A percentile compares a stretch with the other conserved stretches of the same genome.
These are phyloP conservation scores for Ammodytes dubius DNA, from an alignment of 2,113 vertebrate species.

Conservation along the genomic window DNA sequence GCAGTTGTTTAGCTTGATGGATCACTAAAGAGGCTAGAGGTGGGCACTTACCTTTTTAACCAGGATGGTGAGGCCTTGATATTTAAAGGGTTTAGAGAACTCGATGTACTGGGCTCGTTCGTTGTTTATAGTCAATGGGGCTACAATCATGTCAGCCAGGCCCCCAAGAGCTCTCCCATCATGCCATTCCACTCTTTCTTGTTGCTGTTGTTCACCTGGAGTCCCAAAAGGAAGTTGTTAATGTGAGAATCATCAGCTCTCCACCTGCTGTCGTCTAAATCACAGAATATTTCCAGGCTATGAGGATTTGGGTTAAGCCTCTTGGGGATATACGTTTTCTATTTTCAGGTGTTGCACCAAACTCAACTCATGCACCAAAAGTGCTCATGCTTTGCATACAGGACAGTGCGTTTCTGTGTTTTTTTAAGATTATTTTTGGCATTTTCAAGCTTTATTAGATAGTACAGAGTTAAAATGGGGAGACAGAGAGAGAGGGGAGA, in stretches of 20 bases:
- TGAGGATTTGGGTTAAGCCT: constrained; percentile 48
- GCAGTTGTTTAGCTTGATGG: background rate
- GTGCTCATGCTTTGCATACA: constrained; percentile 15
- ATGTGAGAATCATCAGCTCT: constrained; percentile 28
- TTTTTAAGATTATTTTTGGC: too few relatives aligned
- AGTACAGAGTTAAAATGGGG: too few relatives aligned
- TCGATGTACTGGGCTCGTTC: constrained; percentile 99
- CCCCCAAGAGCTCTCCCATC: constrained; percentile 98
- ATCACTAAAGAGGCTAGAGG: background rate
- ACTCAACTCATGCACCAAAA: background rate
- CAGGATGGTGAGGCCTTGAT: constrained; percentile 98
- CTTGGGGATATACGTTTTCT: constrained; percentile 7
- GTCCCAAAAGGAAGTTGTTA: constrained; percentile 33
- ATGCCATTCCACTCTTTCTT: constrained; percentile 99
- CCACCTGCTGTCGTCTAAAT: constrained; percentile 37
- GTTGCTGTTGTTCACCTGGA: constrained; percentile 99
- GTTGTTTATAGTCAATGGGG: constrained; percentile 98
- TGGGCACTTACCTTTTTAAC: constrained; percentile 93
- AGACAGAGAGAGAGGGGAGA: too few relatives aligned
- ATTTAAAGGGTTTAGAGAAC: constrained; percentile 99
- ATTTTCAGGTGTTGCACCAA: background rate
- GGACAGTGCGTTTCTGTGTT: constrained; percentile 5
- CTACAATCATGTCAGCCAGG: constrained; percentile 98
- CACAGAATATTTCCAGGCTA: constrained; percentile 13
- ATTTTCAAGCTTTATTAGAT: too few relatives aligned